Evolutionary conservation across 1,140 invertebrate genomes (phyloP).

Genomic region (Trichoplusia ni): DNA sequence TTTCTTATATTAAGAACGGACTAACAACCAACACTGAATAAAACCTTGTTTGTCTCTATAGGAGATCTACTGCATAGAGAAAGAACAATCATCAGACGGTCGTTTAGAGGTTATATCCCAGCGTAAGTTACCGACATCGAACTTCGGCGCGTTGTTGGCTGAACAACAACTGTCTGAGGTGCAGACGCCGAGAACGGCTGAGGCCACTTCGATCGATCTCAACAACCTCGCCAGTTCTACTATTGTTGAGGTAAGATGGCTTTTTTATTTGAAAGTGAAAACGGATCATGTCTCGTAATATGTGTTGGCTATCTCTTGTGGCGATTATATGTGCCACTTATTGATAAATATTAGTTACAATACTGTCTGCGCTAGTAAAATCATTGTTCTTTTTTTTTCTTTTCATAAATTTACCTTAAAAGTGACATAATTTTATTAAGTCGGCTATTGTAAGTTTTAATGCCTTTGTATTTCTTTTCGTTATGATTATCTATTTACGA

Average conservation of each 20-base stretch:
- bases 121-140: constrained; percentile 51
- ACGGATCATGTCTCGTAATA: neutral
- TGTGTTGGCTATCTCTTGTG: too few species aligned
- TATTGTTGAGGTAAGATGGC: constrained; percentile 44
- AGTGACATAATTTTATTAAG: too few species aligned
- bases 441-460: too few species aligned
- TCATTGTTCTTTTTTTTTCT: too few species aligned
- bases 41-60: constrained; percentile 28
- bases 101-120: constrained; percentile 58
- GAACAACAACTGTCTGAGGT: constrained; percentile 56
- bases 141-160: constrained; percentile 60
- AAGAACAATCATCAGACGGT: constrained; percentile 40
- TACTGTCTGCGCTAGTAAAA: too few species aligned
- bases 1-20: too few species aligned
- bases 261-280: neutral
- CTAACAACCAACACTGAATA: too few species aligned
- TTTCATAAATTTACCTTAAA: too few species aligned
- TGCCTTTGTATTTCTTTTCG: too few species aligned
- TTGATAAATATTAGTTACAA: too few species aligned
- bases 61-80: constrained; percentile 70
- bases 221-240: constrained; percentile 40
- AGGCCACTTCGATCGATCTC: constrained; percentile 25
- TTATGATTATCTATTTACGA: too few species aligned
- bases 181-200: constrained; percentile 1
- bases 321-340: too few species aligned